A percentile compares a stretch with the other conserved stretches of the same genome.
Conservation (phyloP, 2,888 invertebrate species). For the Drosophila infuscata region DNA sequence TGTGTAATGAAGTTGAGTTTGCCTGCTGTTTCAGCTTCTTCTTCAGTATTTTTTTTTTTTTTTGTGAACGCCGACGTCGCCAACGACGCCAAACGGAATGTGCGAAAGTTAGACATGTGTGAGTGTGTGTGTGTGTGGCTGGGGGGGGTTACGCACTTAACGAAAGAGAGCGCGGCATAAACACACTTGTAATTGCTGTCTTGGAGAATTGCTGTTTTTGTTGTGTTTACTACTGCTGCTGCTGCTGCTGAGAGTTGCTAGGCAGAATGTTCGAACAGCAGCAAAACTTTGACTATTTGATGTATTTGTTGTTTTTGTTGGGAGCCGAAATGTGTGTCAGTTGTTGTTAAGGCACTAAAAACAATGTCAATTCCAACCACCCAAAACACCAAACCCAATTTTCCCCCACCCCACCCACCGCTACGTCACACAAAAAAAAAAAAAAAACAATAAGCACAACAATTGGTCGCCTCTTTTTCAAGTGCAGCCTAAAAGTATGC, state of each 20-base stretch:
- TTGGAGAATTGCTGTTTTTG: constrained; percentile 16
- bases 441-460: constrained; percentile 28
- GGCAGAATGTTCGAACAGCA: constrained; percentile 17
- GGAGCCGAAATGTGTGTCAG: constrained; percentile 64
- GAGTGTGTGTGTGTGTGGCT: neutral
- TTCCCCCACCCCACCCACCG: too few relatives aligned
- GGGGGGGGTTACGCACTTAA: constrained; percentile 12
- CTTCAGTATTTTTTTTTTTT: constrained; percentile 17
- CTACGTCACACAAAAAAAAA: constrained; percentile 23
- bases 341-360: constrained; percentile 31
- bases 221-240: constrained; percentile 1
- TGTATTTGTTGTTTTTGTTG: constrained; percentile 11
- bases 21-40: constrained; percentile 29
- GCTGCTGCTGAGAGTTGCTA: constrained; percentile 25
- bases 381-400: neutral
- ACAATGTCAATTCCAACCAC: constrained; percentile 9
- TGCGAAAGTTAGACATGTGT: constrained; percentile 34
- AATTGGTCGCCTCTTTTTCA: constrained; percentile 57
- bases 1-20: constrained; percentile 80
- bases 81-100: constrained; percentile 23
- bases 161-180: constrained; percentile 47
- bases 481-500: constrained; percentile 58
- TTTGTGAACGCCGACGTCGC: constrained; percentile 21
- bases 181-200: constrained; percentile 72
- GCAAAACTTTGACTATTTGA: constrained; percentile 38